phyloP scores from a whole-genome alignment of 2,113 vertebrate species.

The Mirounga angustirostris region DNA sequence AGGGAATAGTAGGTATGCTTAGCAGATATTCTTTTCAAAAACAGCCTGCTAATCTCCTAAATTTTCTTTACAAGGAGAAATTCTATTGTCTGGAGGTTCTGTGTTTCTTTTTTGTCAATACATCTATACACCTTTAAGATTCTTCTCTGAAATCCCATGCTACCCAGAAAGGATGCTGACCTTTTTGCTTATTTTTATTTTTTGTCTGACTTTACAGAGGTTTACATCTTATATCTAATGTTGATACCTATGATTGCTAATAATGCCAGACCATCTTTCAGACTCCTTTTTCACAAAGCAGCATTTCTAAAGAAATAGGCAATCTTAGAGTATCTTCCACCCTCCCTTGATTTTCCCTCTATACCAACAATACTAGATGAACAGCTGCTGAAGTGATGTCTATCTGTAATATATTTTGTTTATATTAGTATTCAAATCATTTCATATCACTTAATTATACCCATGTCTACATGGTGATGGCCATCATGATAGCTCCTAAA shows the following conservation, averaged over 20 bases:
- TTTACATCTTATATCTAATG: not conserved
- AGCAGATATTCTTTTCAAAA: not conserved
- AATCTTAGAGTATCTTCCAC: not conserved
- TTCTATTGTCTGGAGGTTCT: not conserved
- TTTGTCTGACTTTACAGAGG: not conserved
- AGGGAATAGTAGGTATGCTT: not conserved
- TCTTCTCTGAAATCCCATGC: not conserved
- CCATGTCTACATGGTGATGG: fast-evolving
- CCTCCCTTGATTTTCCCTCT: not conserved
- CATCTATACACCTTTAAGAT: not conserved
- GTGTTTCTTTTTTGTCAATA: not conserved
- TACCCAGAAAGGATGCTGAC: not conserved
- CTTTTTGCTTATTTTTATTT: not conserved
- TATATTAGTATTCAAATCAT: not conserved
- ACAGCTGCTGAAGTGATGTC: not conserved
- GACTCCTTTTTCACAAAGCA: not conserved
- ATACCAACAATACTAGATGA: not conserved
- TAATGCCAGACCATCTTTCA: not conserved
- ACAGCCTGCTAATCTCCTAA: not conserved
- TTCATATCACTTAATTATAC: not conserved
- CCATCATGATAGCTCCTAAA: not conserved
- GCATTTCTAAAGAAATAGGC: fast-evolving
- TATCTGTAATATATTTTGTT: not conserved
- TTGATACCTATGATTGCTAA: not conserved
- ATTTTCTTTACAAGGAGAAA: not conserved